phyloP scores from a whole-genome alignment of 2,113 vertebrate species.

The Heterotis niloticus region DNA sequence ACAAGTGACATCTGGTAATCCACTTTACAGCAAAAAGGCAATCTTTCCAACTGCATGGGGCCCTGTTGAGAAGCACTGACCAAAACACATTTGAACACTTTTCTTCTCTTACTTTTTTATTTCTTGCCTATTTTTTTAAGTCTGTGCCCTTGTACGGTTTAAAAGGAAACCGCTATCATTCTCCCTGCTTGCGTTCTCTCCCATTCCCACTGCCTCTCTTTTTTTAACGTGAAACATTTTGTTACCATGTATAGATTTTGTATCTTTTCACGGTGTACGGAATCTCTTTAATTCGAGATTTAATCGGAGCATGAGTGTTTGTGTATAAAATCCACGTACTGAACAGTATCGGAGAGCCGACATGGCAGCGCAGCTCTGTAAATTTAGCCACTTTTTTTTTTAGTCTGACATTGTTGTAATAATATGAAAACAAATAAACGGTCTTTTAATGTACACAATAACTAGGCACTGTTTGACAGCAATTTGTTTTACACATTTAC shows the following conservation, averaged over 20 bases:
- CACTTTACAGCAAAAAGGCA: conserved; percentile 15
- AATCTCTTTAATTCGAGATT: conserved; percentile 21
- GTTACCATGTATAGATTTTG: conserved; percentile 60
- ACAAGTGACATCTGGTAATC: conserved; percentile 79
- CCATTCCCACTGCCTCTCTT: conserved; percentile 29
- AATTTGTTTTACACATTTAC: conserved; percentile 50
- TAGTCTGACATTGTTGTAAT: conserved; percentile 58
- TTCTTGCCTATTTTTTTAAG: conserved; percentile 43
- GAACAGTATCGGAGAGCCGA: conserved; percentile 27
- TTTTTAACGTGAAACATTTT: conserved; percentile 51
- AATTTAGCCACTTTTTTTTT: conserved; percentile 44
- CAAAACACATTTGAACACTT: background rate
- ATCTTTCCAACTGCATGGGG: conserved; percentile 42
- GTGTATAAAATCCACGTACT: conserved; percentile 7
- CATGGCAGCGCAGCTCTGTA: conserved; percentile 37
- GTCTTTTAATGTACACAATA: conserved; percentile 56
- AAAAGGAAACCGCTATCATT: conserved; percentile 39
- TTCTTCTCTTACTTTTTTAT: conserved; percentile 36
- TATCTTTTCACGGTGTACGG: conserved; percentile 48
- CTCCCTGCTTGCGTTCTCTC: conserved; percentile 47
- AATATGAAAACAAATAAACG: conserved; percentile 59
- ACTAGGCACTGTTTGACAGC: conserved; percentile 57
- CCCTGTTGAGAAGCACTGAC: background rate
- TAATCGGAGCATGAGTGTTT: conserved; percentile 22
- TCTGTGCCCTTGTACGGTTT: conserved; percentile 41